phyloP scores from a whole-genome alignment of 1,140 invertebrate species.

The Acromyrmex heyeri region DNA sequence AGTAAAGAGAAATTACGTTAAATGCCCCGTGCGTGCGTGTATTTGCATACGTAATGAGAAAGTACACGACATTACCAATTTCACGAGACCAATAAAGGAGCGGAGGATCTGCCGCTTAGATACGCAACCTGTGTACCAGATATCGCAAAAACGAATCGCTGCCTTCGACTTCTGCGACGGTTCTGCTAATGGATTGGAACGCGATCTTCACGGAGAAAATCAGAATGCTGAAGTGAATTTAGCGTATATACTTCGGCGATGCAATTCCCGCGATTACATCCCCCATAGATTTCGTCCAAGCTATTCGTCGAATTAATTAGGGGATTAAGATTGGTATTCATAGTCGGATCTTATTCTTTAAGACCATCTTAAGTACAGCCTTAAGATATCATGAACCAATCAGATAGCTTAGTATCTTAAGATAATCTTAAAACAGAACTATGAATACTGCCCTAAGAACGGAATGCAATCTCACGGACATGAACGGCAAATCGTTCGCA shows the following conservation, averaged over 20 bases:
- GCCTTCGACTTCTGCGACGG: background rate
- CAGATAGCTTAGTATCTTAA: too few species aligned
- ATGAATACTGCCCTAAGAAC: background rate
- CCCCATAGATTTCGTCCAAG: background rate
- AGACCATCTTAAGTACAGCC: too few species aligned
- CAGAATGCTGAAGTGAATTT: background rate
- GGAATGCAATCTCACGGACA: background rate
- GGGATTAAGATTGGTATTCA: background rate
- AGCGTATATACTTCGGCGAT: background rate
- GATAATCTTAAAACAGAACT: background rate
- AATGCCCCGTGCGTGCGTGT: constrained; percentile 45
- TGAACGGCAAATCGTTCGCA: background rate
- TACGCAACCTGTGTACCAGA: background rate
- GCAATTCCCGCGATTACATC: constrained; percentile 1
- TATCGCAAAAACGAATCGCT: constrained; percentile 23
- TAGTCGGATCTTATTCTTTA: too few species aligned
- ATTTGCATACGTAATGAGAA: constrained; percentile 67
- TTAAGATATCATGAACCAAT: too few species aligned
- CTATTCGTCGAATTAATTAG: constrained; percentile 20
- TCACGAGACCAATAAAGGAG: constrained; percentile 35
- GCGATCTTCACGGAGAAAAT: background rate
- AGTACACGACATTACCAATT: constrained; percentile 60
- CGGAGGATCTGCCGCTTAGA: constrained; percentile 17
- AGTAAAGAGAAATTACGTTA: constrained; percentile 64
- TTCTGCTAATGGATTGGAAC: constrained; percentile 45